phyloP scores from a whole-genome alignment of 2,113 vertebrate genomes.

The Pionites leucogaster region DNA sequence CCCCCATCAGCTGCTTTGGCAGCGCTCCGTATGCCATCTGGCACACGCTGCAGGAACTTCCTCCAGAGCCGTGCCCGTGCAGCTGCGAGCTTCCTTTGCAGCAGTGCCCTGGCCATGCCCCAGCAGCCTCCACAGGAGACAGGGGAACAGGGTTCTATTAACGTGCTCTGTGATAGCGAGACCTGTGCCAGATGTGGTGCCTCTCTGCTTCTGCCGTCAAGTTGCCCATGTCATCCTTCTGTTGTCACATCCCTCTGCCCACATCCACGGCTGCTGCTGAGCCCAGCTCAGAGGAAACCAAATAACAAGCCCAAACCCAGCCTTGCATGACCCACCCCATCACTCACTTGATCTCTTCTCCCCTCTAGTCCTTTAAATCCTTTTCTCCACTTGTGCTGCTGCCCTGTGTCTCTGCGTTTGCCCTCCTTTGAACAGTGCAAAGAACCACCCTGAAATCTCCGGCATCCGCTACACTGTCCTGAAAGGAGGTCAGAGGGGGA shows the following conservation, averaged over 20 bases:
- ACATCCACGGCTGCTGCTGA: background rate
- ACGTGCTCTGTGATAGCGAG: background rate
- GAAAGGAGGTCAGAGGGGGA: conserved; percentile 66
- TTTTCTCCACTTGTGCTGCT: background rate
- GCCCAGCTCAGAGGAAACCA: background rate
- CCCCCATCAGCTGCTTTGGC: conserved; percentile 38
- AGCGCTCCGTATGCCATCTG: conserved; percentile 15
- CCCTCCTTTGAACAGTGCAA: background rate
- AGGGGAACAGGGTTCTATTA: background rate
- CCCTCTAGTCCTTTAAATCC: background rate
- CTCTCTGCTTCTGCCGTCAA: background rate
- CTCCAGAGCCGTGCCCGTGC: background rate
- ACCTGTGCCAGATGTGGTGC: background rate
- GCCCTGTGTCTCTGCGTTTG: accelerated
- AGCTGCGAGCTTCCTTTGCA: background rate
- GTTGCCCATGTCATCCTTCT: background rate
- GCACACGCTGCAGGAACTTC: background rate
- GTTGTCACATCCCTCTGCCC: background rate
- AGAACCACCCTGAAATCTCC: conserved; percentile 12
- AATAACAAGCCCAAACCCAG: background rate
- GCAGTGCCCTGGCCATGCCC: conserved; percentile 10
- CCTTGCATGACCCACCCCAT: background rate
- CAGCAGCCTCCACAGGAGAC: background rate
- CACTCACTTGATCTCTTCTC: background rate
- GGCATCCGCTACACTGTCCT: conserved; percentile 15